phyloP scores from a whole-genome alignment of 2,888 invertebrate genomes.

The Lasioglossum figueresi region DNA sequence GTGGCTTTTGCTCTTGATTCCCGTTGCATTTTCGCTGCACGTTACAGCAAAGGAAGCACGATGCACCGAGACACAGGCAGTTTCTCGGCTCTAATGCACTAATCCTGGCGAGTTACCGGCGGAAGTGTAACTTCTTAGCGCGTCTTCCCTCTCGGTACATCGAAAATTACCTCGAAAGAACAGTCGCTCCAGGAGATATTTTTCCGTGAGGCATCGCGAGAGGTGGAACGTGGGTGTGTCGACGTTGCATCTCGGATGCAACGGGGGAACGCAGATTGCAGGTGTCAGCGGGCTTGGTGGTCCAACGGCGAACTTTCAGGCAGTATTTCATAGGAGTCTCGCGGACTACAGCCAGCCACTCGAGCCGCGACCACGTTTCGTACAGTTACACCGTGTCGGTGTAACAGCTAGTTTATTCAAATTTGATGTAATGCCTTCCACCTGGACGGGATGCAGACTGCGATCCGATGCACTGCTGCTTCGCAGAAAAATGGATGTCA shows the following conservation, averaged over 20 bases:
- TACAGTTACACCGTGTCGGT: constrained; percentile 48
- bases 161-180: constrained; percentile 6
- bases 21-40: neutral
- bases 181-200: neutral
- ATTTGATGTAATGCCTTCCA: constrained; percentile 66
- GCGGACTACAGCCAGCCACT: constrained; percentile 53
- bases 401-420: constrained; percentile 75
- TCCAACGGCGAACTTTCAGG: constrained; percentile 70
- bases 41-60: neutral
- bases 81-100: neutral
- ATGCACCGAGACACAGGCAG: neutral
- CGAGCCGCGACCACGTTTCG: constrained; percentile 27
- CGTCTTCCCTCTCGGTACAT: neutral
- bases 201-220: constrained; percentile 5
- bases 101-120: neutral
- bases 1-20: neutral
- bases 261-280: constrained; percentile 73
- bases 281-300: constrained; percentile 67
- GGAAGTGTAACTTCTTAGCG: constrained; percentile 5
- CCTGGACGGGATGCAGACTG: neutral
- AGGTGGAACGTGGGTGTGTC: constrained; percentile 46
- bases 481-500: constrained; percentile 12
- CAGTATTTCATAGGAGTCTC: constrained; percentile 73
- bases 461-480: constrained; percentile 14
- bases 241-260: constrained; percentile 64